These are phyloP conservation scores for Microtus montanus DNA, from an alignment of 2,113 vertebrate genomes.

Conservation along the genomic window DNA sequence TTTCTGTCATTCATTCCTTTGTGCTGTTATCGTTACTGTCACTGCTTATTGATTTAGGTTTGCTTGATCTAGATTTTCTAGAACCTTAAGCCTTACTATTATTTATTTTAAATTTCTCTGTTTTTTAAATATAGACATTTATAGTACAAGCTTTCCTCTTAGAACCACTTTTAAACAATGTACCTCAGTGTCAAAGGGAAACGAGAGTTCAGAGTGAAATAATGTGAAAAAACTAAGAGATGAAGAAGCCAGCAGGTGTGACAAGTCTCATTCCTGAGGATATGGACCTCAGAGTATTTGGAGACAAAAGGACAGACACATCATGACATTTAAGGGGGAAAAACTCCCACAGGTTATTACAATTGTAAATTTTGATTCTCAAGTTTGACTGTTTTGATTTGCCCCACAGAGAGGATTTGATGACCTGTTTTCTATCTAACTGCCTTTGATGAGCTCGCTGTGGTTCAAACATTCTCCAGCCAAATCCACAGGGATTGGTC, in stretches of 20 bases:
- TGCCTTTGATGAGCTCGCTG: neutral
- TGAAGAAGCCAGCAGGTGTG: neutral
- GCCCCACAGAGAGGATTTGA: neutral
- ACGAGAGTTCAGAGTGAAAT: neutral
- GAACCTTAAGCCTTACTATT: neutral
- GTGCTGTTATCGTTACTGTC: neutral
- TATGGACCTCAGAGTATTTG: neutral
- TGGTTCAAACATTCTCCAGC: neutral
- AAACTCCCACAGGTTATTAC: neutral
- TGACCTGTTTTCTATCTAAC: neutral
- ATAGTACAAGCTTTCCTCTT: neutral
- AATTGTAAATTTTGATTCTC: neutral
- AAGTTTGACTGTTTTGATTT: neutral
- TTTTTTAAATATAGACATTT: neutral
- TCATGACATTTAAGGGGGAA: neutral
- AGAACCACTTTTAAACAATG: neutral
- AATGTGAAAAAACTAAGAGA: neutral
- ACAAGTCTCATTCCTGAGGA: neutral
- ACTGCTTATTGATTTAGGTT: neutral
- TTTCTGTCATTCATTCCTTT: neutral
- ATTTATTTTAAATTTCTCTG: neutral
- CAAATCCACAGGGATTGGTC: neutral
- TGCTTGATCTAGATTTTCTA: neutral
- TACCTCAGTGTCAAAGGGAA: neutral
- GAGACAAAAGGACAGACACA: no score